phyloP scores from a whole-genome alignment of 2,797 vertebrate species.

The Paedocypris micromegethes region DNA sequence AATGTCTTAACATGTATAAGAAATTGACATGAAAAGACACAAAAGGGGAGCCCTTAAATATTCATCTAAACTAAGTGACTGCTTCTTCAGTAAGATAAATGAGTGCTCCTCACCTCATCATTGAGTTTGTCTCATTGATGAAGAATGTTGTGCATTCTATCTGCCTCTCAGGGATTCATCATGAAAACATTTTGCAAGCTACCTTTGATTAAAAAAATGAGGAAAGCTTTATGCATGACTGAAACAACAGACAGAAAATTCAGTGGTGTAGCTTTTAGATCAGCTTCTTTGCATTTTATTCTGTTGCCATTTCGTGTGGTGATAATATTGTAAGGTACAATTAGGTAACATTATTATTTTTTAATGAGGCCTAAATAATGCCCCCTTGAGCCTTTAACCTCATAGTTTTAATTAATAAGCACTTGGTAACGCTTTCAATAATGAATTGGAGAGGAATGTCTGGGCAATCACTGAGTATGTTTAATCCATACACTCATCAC shows the following conservation, averaged over 20 bases:
- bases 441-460: constrained; percentile 65
- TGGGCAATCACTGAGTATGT: constrained; percentile 64
- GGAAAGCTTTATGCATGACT: constrained; percentile 31
- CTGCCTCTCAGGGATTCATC: constrained; percentile 33
- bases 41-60: background rate
- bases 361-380: constrained; percentile 75
- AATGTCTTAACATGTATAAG: background rate
- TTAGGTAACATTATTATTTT: constrained; percentile 76
- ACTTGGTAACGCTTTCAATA: constrained; percentile 71
- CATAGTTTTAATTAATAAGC: constrained; percentile 76
- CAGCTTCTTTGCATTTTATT: constrained; percentile 33
- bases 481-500: constrained; percentile 76
- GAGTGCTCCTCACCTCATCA: constrained; percentile 38
- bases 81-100: constrained; percentile 33
- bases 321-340: constrained; percentile 67
- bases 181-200: constrained; percentile 43
- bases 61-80: constrained; percentile 11
- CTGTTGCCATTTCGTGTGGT: constrained; percentile 30
- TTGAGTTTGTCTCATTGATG: constrained; percentile 52
- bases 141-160: constrained; percentile 41
- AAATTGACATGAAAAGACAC: background rate
- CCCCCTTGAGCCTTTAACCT: constrained; percentile 69
- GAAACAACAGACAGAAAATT: constrained; percentile 34
- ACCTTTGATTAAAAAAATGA: constrained; percentile 50
- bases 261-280: background rate